phyloP scores from a whole-genome alignment of 2,888 invertebrate species.

The Ormyrus nitidulus region DNA sequence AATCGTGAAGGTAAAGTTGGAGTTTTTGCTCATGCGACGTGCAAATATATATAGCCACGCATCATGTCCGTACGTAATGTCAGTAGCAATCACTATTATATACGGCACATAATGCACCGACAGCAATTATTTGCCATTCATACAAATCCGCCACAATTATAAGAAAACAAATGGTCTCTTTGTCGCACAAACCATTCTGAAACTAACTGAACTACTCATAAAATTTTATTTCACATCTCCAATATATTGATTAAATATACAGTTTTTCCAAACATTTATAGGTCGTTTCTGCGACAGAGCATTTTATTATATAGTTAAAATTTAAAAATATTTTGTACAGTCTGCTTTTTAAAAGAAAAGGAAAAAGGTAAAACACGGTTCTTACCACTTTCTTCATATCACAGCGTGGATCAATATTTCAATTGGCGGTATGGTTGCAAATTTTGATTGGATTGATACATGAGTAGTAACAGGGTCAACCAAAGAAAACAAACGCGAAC shows the following conservation, averaged over 20 bases:
- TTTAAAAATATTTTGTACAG: constrained; percentile 42
- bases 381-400: constrained; percentile 70
- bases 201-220: neutral
- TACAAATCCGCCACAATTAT: constrained; percentile 33
- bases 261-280: neutral
- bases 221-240: neutral
- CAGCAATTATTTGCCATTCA: constrained; percentile 39
- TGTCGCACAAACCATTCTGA: constrained; percentile 41
- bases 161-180: constrained; percentile 24
- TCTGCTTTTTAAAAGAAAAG: constrained; percentile 38
- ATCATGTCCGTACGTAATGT: constrained; percentile 30
- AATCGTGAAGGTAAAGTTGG: constrained; percentile 5
- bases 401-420: constrained; percentile 68
- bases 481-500: constrained; percentile 69
- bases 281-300: constrained; percentile 30
- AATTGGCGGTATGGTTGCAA: constrained; percentile 66
- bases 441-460: constrained; percentile 66
- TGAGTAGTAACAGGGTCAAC: constrained; percentile 69
- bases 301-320: constrained; percentile 30
- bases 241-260: constrained; percentile 11
- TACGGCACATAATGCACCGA: constrained; percentile 5
- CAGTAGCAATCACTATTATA: constrained; percentile 24
- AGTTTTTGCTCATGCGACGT: constrained; percentile 25
- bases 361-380: constrained; percentile 62
- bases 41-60: constrained; percentile 2